Conservation (phyloP, 1,140 invertebrate species). For the Temnothorax nylanderi region DNA sequence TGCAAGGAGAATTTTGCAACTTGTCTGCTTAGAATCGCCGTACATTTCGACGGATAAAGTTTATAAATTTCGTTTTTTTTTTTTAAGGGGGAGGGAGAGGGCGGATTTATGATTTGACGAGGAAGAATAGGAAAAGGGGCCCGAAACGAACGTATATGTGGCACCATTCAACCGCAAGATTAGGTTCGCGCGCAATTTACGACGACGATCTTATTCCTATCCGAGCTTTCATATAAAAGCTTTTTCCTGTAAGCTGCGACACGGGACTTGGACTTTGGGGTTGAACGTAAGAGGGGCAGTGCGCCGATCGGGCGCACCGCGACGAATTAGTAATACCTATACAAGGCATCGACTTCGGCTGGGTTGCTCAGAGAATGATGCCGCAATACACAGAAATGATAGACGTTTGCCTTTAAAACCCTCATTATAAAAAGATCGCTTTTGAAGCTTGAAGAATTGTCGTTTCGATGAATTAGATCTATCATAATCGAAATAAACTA, state of each 20-base stretch:
- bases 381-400: background rate
- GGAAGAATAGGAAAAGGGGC: slow-evolving; percentile 38
- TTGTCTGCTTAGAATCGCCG: background rate
- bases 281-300: slow-evolving; percentile 57
- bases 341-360: slow-evolving; percentile 15
- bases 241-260: slow-evolving; percentile 86
- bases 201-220: slow-evolving; percentile 83
- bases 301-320: slow-evolving; percentile 56
- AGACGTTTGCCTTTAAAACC: background rate
- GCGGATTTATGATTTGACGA: slow-evolving; percentile 13
- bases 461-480: background rate
- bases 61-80: slow-evolving; percentile 35
- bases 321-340: slow-evolving; percentile 79
- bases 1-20: background rate
- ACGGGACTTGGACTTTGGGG: slow-evolving; percentile 65
- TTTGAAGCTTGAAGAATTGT: background rate
- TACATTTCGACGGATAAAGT: background rate
- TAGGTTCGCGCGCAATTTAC: slow-evolving; percentile 85
- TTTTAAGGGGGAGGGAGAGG: background rate
- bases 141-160: slow-evolving; percentile 19
- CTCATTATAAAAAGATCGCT: background rate
- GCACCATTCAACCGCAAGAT: slow-evolving; percentile 82
- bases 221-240: slow-evolving; percentile 85
- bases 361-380: background rate
- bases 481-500: background rate